phyloP scores from a whole-genome alignment of 64 coral and sea anemone genomes.

The Montipora foliosa region DNA sequence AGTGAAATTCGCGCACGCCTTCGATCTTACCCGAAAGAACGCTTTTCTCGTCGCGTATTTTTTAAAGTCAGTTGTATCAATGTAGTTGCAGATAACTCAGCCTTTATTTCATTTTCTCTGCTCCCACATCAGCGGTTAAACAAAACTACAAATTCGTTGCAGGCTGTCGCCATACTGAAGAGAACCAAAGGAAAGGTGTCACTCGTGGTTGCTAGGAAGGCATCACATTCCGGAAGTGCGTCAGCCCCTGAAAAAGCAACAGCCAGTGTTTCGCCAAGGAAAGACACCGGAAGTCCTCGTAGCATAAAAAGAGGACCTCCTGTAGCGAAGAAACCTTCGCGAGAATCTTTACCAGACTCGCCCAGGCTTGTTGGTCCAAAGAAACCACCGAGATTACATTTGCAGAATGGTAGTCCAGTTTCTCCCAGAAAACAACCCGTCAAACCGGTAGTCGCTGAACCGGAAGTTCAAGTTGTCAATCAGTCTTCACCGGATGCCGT shows the following conservation, averaged over 20 bases:
- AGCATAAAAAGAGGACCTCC: neutral
- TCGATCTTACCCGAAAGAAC: neutral
- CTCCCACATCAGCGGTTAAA: no score
- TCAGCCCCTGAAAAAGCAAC: conserved; percentile 56
- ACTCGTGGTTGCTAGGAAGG: conserved; percentile 83
- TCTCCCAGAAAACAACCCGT: neutral
- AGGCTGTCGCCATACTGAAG: conserved; percentile 89
- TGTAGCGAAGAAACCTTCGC: conserved; percentile 27
- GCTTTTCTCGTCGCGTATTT: neutral
- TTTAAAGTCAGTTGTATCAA: no score
- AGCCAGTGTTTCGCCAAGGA: conserved; percentile 26
- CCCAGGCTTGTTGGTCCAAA: neutral
- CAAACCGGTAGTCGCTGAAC: conserved; percentile 15
- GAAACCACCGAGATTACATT: neutral
- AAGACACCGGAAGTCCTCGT: conserved; percentile 10
- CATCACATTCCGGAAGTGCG: conserved; percentile 17
- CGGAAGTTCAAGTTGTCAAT: conserved; percentile 7
- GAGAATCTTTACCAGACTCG: neutral
- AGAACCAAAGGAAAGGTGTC: conserved; percentile 86
- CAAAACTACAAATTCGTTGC: neutral
- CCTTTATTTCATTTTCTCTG: neutral
- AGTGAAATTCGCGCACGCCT: no score
- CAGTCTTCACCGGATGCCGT: conserved; percentile 14
- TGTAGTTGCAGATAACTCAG: neutral
- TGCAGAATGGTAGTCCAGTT: neutral